These are phyloP conservation scores for Drosophila ficusphila DNA, from an alignment of 1,140 invertebrate genomes.

Conservation along the genomic window DNA sequence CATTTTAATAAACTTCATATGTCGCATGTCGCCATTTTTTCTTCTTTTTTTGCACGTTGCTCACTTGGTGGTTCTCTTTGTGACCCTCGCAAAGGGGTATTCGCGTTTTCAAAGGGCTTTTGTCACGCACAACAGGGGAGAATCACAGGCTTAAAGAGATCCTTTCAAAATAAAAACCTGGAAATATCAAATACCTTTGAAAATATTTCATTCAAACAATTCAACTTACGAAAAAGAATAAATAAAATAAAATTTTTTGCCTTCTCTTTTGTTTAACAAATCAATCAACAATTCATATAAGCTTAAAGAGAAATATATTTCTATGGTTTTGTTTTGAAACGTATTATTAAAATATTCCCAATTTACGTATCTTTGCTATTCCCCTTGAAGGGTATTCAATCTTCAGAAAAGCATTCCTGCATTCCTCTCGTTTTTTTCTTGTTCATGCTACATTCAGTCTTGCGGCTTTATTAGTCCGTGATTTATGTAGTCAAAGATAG, in stretches of 20 bases:
- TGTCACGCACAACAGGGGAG: not conserved
- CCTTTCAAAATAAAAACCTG: no score
- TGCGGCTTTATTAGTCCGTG: constrained; percentile 82
- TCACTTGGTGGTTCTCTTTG: constrained; percentile 33
- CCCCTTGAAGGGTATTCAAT: constrained; percentile 1
- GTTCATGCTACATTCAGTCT: constrained; percentile 62
- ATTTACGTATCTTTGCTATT: no score
- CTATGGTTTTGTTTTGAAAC: no score
- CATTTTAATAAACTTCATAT: constrained; percentile 83
- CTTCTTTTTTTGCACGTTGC: constrained; percentile 48
- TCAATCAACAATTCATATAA: no score
- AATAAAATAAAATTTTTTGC: no score
- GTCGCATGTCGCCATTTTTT: constrained; percentile 81
- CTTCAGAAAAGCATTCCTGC: not conserved
- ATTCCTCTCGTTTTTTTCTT: constrained; percentile 27
- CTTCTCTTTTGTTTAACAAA: no score
- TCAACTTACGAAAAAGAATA: no score
- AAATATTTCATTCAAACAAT: no score
- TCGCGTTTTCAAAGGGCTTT: not conserved
- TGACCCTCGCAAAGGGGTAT: not conserved
- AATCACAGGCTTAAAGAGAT: no score
- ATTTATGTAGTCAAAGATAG: constrained; percentile 82
- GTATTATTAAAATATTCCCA: no score
- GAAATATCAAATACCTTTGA: no score
- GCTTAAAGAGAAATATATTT: no score